Percentiles rank a stretch among this genome's conserved stretches.
Evolutionary conservation across 2,113 vertebrate species (phyloP).

Genomic region (Sturnira hondurensis): DNA sequence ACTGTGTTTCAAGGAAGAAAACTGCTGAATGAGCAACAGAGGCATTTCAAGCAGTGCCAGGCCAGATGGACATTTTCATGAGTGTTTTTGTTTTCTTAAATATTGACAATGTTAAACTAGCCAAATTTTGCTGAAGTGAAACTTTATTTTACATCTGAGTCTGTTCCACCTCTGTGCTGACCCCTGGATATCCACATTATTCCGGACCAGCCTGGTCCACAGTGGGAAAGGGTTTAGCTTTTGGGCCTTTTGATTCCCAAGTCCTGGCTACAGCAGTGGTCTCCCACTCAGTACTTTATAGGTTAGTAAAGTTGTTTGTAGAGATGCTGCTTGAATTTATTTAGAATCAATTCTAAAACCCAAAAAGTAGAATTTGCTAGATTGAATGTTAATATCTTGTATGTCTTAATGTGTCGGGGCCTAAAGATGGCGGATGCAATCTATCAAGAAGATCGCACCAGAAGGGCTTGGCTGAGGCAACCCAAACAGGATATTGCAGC

Average conservation of each 20-base stretch:
- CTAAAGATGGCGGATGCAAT: too few relatives aligned
- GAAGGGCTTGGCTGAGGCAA: too few relatives aligned
- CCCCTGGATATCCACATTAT: background rate
- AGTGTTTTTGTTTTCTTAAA: constrained; percentile 28
- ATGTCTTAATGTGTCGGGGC: too few relatives aligned
- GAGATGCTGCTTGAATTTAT: background rate
- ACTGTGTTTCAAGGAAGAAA: background rate
- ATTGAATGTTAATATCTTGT: background rate
- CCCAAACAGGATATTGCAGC: too few relatives aligned
- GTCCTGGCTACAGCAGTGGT: background rate
- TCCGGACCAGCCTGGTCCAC: background rate
- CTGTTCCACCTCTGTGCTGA: background rate
- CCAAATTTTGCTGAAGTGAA: constrained; percentile 11
- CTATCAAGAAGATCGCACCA: too few relatives aligned
- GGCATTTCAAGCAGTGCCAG: background rate
- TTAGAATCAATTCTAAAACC: background rate
- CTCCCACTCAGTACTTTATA: background rate
- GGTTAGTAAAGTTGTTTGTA: rapidly evolving
- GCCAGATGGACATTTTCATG: background rate
- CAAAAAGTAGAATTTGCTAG: background rate
- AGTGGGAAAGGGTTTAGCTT: background rate
- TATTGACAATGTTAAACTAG: background rate
- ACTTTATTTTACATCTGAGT: background rate
- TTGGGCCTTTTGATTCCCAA: background rate
- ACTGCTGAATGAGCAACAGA: constrained; percentile 10